Evolutionary conservation across 2,113 vertebrate species (phyloP), one percentile per base, ranked within the genome.

Genomic region (Neogobius melanostomus): DNA sequence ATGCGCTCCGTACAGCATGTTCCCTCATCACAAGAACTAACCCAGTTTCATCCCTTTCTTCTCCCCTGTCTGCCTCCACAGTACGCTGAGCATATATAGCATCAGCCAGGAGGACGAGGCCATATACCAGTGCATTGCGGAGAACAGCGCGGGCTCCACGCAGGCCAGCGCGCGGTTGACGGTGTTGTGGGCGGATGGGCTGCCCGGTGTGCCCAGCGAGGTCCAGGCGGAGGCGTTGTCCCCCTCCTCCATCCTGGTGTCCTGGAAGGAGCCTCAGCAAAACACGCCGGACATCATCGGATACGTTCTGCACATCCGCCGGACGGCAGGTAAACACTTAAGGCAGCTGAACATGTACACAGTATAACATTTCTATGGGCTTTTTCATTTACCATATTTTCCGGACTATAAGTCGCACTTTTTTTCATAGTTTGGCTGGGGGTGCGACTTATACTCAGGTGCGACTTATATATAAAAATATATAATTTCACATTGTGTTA

Each of bases 61-160:
- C 65, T 56, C 46, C 5, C 7, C 0, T n/a, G 51, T 52, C 60
- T 36, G 64, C 60, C 45, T 63, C 16, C 67, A 6, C 57, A 99
- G 98, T 91, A 97, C 98, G 0, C 90, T 99, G 75, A 96, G 94
- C 16, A 97, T 99, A 86, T 94, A 95, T 0, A 93, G 95, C 69
- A 94, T 99, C 12, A 95, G 95, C 76, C 95, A 94, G 68, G 95
- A 95, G 0, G 97, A 99, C 0, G 98, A 99, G 82, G 98, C 97
- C 64, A 99, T 99, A 90, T 99, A 99, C 91, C 98, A 99, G 82
- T 99, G 98, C 12, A 95, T 98, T 4, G 98, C 97, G 0, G 96
- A 98, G 91, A 99, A 99, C 94, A 98, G 93, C 0, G 98, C 98
- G 0, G 98, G 97, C 66, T 99, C 97, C 56, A 97, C 95, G 0